These are phyloP conservation scores for Drosophila aldrichi DNA, from an alignment of 2,888 invertebrate species.

Conservation along the genomic window DNA sequence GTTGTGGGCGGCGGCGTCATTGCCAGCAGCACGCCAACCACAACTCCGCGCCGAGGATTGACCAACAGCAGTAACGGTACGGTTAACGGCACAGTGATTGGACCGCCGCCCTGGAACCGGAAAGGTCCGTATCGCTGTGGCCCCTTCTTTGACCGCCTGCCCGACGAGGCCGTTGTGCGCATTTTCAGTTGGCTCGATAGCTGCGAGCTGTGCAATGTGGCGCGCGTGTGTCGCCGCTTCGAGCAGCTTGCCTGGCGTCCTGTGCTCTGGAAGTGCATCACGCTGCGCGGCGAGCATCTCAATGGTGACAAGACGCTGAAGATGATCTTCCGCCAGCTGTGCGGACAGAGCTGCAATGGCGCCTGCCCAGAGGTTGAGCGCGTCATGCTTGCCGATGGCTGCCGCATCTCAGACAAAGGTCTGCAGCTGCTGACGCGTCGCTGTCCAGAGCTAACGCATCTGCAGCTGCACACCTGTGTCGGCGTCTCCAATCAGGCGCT, in stretches of 20 bases:
- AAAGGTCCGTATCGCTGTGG: slow-evolving; percentile 84
- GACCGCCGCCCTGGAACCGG: slow-evolving; percentile 85
- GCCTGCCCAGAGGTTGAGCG: slow-evolving; percentile 89
- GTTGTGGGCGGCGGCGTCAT: slow-evolving; percentile 47
- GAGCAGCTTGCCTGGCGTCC: slow-evolving; percentile 92
- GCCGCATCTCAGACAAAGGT: slow-evolving; percentile 91
- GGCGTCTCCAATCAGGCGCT: slow-evolving; percentile 91
- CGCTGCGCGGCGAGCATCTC: slow-evolving; percentile 87
- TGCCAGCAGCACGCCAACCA: slow-evolving; percentile 62
- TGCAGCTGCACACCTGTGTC: slow-evolving; percentile 91
- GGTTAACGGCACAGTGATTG: slow-evolving; percentile 57
- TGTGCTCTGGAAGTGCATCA: slow-evolving; percentile 90
- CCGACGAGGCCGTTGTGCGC: slow-evolving; percentile 89
- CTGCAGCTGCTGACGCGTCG: slow-evolving; percentile 91
- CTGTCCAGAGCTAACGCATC: slow-evolving; percentile 92
- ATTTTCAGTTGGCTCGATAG: slow-evolving; percentile 90
- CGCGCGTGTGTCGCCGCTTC: slow-evolving; percentile 91
- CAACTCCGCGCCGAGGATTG: slow-evolving; percentile 59
- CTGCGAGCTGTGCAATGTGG: slow-evolving; percentile 90
- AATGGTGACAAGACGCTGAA: slow-evolving; percentile 89
- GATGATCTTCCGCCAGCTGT: slow-evolving; percentile 88
- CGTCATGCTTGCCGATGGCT: slow-evolving; percentile 89
- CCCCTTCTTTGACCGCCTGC: slow-evolving; percentile 87
- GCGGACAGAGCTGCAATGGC: slow-evolving; percentile 89
- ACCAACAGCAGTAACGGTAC: slow-evolving; percentile 18